Conservation (phyloP, 2,113 vertebrate species). For the Oceanites oceanicus region DNA sequence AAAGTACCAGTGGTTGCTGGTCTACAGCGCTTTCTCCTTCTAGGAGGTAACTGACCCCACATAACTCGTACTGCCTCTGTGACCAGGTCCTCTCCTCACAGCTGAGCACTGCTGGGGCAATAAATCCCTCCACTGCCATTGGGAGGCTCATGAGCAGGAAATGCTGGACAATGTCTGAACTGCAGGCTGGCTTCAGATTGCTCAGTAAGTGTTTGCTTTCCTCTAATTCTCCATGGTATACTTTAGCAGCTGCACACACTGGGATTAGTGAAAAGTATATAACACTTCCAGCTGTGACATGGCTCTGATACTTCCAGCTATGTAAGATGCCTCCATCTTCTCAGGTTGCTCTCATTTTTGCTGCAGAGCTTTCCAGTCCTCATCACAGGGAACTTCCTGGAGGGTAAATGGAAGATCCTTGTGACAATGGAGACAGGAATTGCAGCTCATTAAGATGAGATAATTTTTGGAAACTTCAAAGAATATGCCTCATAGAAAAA, state of each 20-base stretch:
- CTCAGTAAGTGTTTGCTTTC: background rate
- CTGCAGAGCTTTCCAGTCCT: background rate
- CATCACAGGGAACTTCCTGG: background rate
- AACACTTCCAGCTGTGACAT: background rate
- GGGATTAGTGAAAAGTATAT: background rate
- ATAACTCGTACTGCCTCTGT: background rate
- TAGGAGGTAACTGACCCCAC: background rate
- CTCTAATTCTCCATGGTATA: background rate
- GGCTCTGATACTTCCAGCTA: background rate
- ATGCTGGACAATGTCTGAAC: background rate
- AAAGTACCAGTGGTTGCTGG: background rate
- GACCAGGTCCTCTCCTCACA: background rate
- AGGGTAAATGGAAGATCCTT: background rate
- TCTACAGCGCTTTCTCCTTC: background rate
- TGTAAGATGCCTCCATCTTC: background rate
- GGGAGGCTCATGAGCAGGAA: background rate
- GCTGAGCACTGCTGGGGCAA: background rate
- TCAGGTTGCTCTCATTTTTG: background rate
- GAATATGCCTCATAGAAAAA: background rate
- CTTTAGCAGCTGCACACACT: background rate
- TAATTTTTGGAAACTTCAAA: background rate
- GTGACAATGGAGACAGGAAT: background rate
- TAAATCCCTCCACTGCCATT: background rate
- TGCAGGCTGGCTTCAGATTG: background rate
- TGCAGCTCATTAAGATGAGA: background rate